Conservation (phyloP, 2,888 invertebrate species). For the Watsonalla cultraria region DNA sequence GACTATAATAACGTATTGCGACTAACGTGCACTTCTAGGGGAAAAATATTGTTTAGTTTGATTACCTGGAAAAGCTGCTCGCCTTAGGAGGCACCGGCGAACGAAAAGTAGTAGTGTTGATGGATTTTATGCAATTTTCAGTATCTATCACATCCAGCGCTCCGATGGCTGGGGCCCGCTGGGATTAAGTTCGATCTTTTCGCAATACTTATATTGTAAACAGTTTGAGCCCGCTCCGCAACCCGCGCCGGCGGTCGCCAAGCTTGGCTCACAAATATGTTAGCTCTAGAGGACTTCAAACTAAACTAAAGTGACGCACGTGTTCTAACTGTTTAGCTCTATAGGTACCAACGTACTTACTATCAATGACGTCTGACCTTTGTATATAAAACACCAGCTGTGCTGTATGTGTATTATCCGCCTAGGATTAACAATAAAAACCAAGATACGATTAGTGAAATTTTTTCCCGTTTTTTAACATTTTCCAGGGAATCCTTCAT, state of each 20-base stretch:
- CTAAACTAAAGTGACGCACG: too few relatives aligned
- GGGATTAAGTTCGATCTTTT: constrained; percentile 77
- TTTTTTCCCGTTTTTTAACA: too few relatives aligned
- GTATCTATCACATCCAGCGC: constrained; percentile 74
- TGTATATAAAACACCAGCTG: too few relatives aligned
- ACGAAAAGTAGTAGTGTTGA: constrained; percentile 68
- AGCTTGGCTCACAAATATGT: constrained; percentile 22
- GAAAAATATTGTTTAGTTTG: constrained; percentile 11
- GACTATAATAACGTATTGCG: too few relatives aligned
- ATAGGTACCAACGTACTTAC: too few relatives aligned
- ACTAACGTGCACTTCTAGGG: not conserved
- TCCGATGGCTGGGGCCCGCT: constrained; percentile 52
- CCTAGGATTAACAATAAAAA: too few relatives aligned
- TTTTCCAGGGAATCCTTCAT: too few relatives aligned
- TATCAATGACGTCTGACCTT: too few relatives aligned
- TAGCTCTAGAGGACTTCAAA: constrained; percentile 4
- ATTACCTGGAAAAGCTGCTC: constrained; percentile 31
- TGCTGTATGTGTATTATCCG: too few relatives aligned
- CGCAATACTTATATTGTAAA: constrained; percentile 72
- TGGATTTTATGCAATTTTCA: constrained; percentile 79
- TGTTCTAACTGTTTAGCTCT: too few relatives aligned
- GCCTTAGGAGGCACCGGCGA: constrained; percentile 15
- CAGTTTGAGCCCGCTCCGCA: constrained; percentile 43
- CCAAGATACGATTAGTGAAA: too few relatives aligned
- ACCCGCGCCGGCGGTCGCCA: constrained; percentile 22